Conservation (phyloP, 2,888 invertebrate species). For the Dioctria linearis region DNA sequence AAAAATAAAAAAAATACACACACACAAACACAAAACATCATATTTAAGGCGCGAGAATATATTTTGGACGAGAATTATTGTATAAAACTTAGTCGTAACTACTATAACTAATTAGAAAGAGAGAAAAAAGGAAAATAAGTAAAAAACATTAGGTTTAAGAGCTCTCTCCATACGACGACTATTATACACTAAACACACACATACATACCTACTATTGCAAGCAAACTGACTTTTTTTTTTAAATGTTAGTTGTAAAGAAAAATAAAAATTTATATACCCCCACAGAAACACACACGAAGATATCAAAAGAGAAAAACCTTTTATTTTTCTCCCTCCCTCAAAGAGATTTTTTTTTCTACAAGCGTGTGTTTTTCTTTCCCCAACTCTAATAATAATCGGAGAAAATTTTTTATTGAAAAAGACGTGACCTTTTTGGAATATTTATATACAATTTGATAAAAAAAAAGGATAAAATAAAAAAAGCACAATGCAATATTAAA, state of each 20-base stretch:
- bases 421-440: constrained; percentile 31
- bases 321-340: background rate
- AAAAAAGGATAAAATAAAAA: constrained; percentile 16
- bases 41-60: background rate
- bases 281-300: background rate
- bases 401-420: background rate
- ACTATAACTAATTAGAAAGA: constrained; percentile 23
- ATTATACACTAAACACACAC: background rate
- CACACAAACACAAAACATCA: constrained; percentile 13
- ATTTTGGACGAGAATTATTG: constrained; percentile 43
- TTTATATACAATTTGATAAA: constrained; percentile 22
- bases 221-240: background rate
- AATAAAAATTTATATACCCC: background rate
- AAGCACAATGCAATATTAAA: constrained; percentile 51
- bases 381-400: too few relatives aligned
- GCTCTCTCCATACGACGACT: background rate
- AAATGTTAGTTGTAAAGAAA: background rate
- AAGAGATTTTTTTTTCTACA: background rate
- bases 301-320: background rate
- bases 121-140: background rate
- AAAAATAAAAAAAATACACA: constrained; percentile 19
- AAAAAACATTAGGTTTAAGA: background rate
- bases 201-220: background rate
- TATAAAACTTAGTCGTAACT: constrained; percentile 25
- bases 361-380: background rate